Percentiles rank a stretch among this genome's conserved stretches.
Conservation (phyloP, 2,113 vertebrate genomes). For the Rhombomys opimus region DNA sequence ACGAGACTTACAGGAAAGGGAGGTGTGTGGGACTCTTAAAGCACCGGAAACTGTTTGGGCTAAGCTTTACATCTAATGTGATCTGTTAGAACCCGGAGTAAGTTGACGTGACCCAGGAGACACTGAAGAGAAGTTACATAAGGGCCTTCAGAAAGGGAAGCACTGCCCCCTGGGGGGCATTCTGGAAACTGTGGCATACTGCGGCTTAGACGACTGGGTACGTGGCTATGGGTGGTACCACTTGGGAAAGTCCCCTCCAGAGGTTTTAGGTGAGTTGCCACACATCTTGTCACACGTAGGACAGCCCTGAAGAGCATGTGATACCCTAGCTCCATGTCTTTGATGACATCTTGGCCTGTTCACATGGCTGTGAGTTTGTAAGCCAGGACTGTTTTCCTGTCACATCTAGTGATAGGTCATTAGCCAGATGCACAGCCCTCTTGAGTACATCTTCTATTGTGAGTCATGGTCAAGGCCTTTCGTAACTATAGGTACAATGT, state of each 20-base stretch:
- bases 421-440: not conserved
- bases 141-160: not conserved
- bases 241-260: not conserved
- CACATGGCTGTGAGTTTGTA: not conserved
- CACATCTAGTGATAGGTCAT: fast-evolving
- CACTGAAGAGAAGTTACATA: not conserved
- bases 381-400: not conserved
- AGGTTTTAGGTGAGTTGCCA: not conserved
- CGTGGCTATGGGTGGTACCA: not conserved
- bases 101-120: not conserved
- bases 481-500: not conserved
- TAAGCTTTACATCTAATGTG: not conserved
- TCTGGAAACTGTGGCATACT: not conserved
- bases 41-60: not conserved
- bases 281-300: not conserved
- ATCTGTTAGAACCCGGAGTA: not conserved
- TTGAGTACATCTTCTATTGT: not conserved
- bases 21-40: not conserved
- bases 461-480: not conserved
- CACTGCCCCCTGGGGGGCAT: not conserved
- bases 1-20: not conserved
- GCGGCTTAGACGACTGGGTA: not conserved
- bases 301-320: not conserved
- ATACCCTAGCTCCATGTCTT: not conserved
- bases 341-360: not conserved